These are phyloP conservation scores for Lepus oiostolus DNA, from an alignment of 2,797 vertebrate species.

Conservation along the genomic window DNA sequence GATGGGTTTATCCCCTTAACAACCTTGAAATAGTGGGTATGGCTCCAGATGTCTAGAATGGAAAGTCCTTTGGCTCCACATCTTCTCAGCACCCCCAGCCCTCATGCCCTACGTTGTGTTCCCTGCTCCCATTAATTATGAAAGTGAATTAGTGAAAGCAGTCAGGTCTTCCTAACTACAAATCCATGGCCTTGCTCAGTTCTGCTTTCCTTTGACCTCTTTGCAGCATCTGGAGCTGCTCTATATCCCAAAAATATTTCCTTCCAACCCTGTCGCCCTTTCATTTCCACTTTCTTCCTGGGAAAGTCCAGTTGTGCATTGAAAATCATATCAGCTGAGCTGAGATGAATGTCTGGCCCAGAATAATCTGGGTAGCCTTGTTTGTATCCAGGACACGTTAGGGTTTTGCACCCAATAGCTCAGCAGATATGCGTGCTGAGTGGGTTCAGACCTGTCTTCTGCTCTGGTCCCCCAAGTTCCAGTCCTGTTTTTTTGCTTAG, in stretches of 20 bases:
- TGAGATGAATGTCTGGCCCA: background rate
- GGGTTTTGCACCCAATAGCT: background rate
- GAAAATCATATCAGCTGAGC: constrained; percentile 10
- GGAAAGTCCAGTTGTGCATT: background rate
- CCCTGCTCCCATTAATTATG: background rate
- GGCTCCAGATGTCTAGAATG: background rate
- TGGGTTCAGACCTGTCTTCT: background rate
- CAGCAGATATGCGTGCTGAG: background rate
- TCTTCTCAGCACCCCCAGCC: background rate
- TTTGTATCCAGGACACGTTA: background rate
- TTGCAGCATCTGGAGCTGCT: background rate
- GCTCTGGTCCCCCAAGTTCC: background rate
- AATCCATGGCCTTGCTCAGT: background rate
- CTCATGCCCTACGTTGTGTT: background rate
- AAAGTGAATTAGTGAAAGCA: background rate
- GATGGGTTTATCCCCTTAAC: background rate
- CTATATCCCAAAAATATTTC: background rate
- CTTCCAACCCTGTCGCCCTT: background rate
- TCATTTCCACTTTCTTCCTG: background rate
- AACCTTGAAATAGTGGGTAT: background rate
- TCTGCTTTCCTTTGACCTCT: background rate
- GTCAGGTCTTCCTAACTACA: background rate
- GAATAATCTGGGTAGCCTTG: background rate
- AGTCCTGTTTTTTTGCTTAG: background rate
- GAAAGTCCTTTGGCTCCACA: background rate